Percentiles rank a stretch among this genome's conserved stretches.
phyloP scores from a whole-genome alignment of 2,888 invertebrate species.

The Alloscopus bannaensis region DNA sequence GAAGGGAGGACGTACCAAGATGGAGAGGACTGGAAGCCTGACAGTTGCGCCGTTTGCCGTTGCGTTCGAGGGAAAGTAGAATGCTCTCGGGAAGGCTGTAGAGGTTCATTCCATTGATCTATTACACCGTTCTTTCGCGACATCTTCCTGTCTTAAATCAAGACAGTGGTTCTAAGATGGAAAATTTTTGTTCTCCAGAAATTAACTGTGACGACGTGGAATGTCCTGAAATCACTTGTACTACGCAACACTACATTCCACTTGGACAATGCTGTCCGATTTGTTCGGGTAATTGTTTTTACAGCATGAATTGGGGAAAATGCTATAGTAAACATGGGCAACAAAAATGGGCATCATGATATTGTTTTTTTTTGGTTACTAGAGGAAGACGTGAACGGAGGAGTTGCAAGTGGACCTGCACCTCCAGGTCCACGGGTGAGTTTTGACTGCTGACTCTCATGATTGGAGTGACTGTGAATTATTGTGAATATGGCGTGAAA shows the following conservation, averaged over 20 bases:
- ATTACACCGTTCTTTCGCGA: too few relatives aligned
- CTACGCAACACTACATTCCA: constrained; percentile 76
- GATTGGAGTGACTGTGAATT: too few relatives aligned
- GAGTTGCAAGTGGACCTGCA: constrained; percentile 74
- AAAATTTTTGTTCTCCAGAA: too few relatives aligned
- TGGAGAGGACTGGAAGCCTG: constrained; percentile 83
- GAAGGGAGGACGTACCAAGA: constrained; percentile 81
- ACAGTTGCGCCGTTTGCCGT: constrained; percentile 84
- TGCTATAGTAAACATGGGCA: too few relatives aligned
- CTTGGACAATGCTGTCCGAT: constrained; percentile 77
- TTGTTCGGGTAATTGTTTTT: constrained; percentile 74
- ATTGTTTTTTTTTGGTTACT: constrained; percentile 15
- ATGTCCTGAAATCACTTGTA: constrained; percentile 76
- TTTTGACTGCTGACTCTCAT: too few relatives aligned
- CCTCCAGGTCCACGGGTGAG: constrained; percentile 75
- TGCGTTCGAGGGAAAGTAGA: constrained; percentile 82
- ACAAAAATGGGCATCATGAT: too few relatives aligned
- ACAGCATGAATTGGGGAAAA: background rate
- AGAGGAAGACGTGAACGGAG: constrained; percentile 64
- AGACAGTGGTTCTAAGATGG: too few relatives aligned
- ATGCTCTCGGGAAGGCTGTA: constrained; percentile 76
- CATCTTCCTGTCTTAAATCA: too few relatives aligned
- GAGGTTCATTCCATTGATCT: constrained; percentile 67
- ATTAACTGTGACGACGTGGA: constrained; percentile 77
- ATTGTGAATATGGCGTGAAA: too few relatives aligned